These are phyloP conservation scores for Oscheius sp. DNA, from an alignment of 1,140 invertebrate genomes.

Conservation along the genomic window DNA sequence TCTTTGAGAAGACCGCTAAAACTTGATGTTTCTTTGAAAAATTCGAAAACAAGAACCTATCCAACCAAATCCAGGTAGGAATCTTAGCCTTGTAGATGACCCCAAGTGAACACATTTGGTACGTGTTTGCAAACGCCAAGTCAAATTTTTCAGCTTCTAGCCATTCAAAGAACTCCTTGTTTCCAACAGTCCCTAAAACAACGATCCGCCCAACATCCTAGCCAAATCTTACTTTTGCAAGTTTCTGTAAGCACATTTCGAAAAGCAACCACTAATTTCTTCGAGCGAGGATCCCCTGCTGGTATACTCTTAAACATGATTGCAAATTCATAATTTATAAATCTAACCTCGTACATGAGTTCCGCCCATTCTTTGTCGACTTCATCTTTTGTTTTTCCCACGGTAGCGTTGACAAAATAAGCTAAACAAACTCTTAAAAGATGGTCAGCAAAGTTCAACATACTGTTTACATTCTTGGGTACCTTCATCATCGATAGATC, in stretches of 20 bases:
- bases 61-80: slow-evolving; percentile 5
- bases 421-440: neutral
- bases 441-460: neutral
- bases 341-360: slow-evolving; percentile 4
- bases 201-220: slow-evolving; percentile 9
- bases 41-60: too few species aligned
- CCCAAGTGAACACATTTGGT: neutral
- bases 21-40: too few species aligned
- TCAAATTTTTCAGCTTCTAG: slow-evolving; percentile 20
- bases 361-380: neutral
- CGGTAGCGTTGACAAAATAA: neutral
- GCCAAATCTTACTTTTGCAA: slow-evolving; percentile 8
- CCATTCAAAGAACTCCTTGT: slow-evolving; percentile 31
- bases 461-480: slow-evolving; percentile 9
- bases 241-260: neutral
- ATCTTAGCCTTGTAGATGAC: neutral
- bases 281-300: neutral
- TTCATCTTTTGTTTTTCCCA: neutral
- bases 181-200: slow-evolving; percentile 14
- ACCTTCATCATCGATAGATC: slow-evolving; percentile 9
- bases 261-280: neutral
- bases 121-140: neutral
- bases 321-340: neutral
- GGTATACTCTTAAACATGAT: neutral
- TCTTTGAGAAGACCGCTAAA: slow-evolving; percentile 34